Base-by-base conservation (phyloP, 2,888 invertebrate genomes). In the Polylopha cassiicola region DNA sequence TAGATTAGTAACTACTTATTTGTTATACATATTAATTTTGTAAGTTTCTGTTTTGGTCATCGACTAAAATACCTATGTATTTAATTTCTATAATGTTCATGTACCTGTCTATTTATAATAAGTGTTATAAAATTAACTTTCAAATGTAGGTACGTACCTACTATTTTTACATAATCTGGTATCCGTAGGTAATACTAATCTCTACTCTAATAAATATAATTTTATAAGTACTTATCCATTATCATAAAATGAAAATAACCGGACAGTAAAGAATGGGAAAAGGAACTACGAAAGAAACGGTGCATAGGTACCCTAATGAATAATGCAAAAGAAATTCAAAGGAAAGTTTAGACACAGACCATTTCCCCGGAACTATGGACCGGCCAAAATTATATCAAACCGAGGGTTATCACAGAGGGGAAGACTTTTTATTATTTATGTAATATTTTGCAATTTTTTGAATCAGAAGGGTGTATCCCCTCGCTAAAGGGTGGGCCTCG, bases 371-470 rank as follows among this genome's bases (percentile, higher is more conserved):
- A 78, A 80, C 80, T 76, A 74, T 70, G 72, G 53, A 60, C 62
- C 66, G 64, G 73, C 72, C 73, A 71, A 78, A 82, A 79, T 82
- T 75, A 67, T 66, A 66, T 73, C 67, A 58, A 48, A 65, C 58
- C 65, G 63, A 62, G 49, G 61, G 69, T 58, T 55, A 59, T 50
- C 50, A 48, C 48, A 52, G 47, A 49, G 56, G 63, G 74, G 71
- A 68, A 61, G 47, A 44, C 58, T 71, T 77, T 79, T 78, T 79
- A 78, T 76, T 78, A 78, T 82, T 78, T 80, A 78, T 81, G 75
- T 80, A 73, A 81, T 78, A 82, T 84, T 84, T 84, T 75, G 81
- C 84, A 81, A 69, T 74, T 79, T 70, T 79, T 84, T 76, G 68
- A 82, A 79, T 61, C 64, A 73, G 73, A 77, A 82, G 85, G 85